These are phyloP conservation scores for Rhynchonycteris naso DNA, from an alignment of 2,797 vertebrate genomes.

Conservation along the genomic window DNA sequence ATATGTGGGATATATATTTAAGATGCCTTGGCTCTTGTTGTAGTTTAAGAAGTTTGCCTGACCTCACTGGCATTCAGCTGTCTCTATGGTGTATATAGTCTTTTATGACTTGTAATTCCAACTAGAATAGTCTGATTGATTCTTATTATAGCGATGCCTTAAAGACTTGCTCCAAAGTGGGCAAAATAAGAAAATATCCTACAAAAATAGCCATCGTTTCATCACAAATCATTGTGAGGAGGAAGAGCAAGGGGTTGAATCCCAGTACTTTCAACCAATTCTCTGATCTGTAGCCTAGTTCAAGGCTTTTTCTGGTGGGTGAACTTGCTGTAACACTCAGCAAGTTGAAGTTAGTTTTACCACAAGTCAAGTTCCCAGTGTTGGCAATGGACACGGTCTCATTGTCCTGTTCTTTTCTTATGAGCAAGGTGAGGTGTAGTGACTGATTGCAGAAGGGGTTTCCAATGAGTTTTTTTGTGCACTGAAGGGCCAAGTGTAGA, in stretches of 20 bases:
- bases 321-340: not conserved
- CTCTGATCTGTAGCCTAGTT: not conserved
- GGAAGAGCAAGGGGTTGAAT: not conserved
- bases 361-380: not conserved
- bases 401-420: not conserved
- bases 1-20: no score
- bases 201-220: not conserved
- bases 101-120: not conserved
- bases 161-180: not conserved
- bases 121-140: not conserved
- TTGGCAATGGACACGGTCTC: not conserved
- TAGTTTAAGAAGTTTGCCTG: not conserved
- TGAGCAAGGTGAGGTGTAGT: not conserved
- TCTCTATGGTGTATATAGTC: not conserved
- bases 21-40: not conserved
- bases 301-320: not conserved
- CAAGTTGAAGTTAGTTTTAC: not conserved
- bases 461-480: not conserved
- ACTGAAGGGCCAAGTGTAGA: no score
- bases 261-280: not conserved
- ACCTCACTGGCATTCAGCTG: not conserved
- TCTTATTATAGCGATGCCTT: not conserved
- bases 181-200: not conserved
- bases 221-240: not conserved
- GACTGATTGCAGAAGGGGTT: not conserved